phyloP scores from a whole-genome alignment of 30 jellyfish, hydroid and myxozoan species.

The Aurelia aurita complex sp. Pacific region DNA sequence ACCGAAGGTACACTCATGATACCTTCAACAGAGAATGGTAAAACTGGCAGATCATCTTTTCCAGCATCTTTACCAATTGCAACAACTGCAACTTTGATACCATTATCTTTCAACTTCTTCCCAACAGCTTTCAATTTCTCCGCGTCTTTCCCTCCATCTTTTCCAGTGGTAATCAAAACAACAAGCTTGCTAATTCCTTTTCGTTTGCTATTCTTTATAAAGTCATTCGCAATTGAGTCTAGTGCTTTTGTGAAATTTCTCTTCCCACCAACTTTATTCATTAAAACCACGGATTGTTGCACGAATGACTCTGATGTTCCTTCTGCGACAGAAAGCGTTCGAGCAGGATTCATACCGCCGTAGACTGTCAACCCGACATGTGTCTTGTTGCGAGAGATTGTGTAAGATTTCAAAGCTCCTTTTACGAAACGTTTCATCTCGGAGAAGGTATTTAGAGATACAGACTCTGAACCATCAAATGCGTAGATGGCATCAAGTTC shows the following conservation, averaged over 20 bases:
- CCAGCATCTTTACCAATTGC: constrained; percentile 30
- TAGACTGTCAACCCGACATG: constrained; percentile 30
- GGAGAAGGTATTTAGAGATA: neutral
- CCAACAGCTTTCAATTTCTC: constrained; percentile 23
- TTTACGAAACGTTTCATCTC: constrained; percentile 25
- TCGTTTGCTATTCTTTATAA: neutral
- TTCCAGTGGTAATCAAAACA: constrained; percentile 58
- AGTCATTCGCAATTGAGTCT: neutral
- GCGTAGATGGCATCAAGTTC: constrained; percentile 37
- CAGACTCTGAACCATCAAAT: constrained; percentile 28
- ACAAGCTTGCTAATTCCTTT: constrained; percentile 37
- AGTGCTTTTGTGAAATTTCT: neutral
- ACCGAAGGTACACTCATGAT: neutral
- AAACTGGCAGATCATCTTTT: neutral
- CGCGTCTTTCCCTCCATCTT: neutral
- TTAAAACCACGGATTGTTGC: neutral
- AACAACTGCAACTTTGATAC: constrained; percentile 59
- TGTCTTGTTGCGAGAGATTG: constrained; percentile 31
- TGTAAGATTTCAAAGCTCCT: constrained; percentile 6
- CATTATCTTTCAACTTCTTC: constrained; percentile 30
- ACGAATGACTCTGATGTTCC: constrained; percentile 5
- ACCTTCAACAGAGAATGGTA: neutral
- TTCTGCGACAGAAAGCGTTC: neutral
- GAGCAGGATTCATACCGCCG: neutral
- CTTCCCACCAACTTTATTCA: neutral